Base-by-base conservation (phyloP, 2,888 invertebrate species). In the Acanthopleura granulata region DNA sequence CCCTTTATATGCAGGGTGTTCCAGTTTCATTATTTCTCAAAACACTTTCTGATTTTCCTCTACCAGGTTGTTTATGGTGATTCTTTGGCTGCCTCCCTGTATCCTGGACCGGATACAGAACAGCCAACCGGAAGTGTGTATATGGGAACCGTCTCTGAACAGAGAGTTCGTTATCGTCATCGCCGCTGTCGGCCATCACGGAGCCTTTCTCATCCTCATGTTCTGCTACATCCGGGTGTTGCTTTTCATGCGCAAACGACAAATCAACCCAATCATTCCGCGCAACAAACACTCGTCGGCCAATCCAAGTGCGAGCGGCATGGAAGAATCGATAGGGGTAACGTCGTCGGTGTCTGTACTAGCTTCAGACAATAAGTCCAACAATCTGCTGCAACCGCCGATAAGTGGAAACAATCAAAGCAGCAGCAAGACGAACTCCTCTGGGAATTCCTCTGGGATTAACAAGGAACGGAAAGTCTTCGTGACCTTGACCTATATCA, bases 111-210 rank as follows among this genome's bases (percentile, higher is more conserved):
- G 88, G 18, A 61, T 87, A 16, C 79, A 78, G 16, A 78, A 84
- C 74, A 81, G 78, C 18, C 78, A 81, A 49, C 76, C 79, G 3
- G 74, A 78, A 70, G 74, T 80, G 50, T 89, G 88, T 77, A 84
- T 84, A 49, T 89, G 86, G 86, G 86, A 86, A 69, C 88, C 88
- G 11, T 83, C 84, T 12, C 77, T 84, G 50, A 88, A 89, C 81
- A 74, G 74, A 3, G 84, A 86, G 73, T 88, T 87, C 72, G 88
- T 88, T n/a, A 78, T 86, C 29, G 81, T 87, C 62, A 81, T 89
- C 0, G 88, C 88, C 22, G 77, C 84, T 3, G 74, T 88, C 15
- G 89, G 89, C 0, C 88, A 89, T 75, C 88, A 89, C 77, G 78
- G 81, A 15, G 85, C 88, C 0, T 87, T 85, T 62, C 14, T 77